phyloP scores from a whole-genome alignment of 53 echinoderm and acorn worm species.

The Patiria pectinifera region DNA sequence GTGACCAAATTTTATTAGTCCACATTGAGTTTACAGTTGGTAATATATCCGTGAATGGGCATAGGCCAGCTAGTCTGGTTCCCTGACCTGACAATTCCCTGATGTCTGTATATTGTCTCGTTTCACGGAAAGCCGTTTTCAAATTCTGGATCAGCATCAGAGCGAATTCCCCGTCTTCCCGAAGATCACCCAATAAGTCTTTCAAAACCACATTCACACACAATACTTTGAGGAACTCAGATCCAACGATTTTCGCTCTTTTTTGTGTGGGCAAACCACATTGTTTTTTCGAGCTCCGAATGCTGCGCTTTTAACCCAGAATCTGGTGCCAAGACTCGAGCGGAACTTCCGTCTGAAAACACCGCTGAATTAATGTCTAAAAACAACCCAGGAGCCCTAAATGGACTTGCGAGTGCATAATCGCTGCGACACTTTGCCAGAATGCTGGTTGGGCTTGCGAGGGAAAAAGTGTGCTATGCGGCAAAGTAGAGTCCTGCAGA shows the following conservation, averaged over 20 bases:
- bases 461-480: neutral
- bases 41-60: too few relatives aligned
- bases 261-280: neutral
- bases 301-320: slow-evolving; percentile 46
- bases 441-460: neutral
- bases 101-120: too few relatives aligned
- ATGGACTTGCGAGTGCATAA: slow-evolving; percentile 17
- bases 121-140: too few relatives aligned
- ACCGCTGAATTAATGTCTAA: slow-evolving; percentile 55
- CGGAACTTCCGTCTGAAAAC: slow-evolving; percentile 45
- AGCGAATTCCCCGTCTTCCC: too few relatives aligned
- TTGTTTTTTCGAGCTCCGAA: neutral
- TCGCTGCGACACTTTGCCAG: slow-evolving; percentile 14
- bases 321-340: slow-evolving; percentile 24
- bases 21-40: too few relatives aligned
- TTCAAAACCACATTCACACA: neutral
- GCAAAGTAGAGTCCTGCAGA: neutral
- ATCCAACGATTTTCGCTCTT: neutral
- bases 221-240: neutral
- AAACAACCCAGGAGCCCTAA: slow-evolving; percentile 33
- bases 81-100: too few relatives aligned
- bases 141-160: too few relatives aligned
- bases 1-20: too few relatives aligned
- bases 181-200: neutral
- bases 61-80: too few relatives aligned